Conservation (phyloP, 2,888 invertebrate genomes). For the Chydorus sphaericus region DNA sequence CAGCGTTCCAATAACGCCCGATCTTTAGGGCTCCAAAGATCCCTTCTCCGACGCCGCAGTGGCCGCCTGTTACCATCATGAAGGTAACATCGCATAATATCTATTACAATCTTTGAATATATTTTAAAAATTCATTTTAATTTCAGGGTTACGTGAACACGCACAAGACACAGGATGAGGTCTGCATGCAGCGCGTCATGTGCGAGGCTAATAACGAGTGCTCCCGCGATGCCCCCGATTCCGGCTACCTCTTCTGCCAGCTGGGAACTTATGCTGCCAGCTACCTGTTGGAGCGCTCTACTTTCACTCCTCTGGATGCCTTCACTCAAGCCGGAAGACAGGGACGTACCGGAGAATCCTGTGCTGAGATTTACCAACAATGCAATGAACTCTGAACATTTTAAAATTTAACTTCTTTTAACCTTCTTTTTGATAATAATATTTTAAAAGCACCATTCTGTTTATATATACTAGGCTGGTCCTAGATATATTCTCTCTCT, state of each 20-base stretch:
- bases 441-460: no score
- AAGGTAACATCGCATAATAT: conserved; percentile 36
- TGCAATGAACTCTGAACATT: conserved; percentile 53
- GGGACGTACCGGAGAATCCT: conserved; percentile 73
- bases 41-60: conserved; percentile 79
- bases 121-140: conserved; percentile 1
- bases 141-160: conserved; percentile 62
- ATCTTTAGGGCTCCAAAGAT: conserved; percentile 69
- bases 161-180: conserved; percentile 53
- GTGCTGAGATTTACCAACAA: conserved; percentile 65
- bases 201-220: conserved; percentile 84
- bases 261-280: conserved; percentile 83
- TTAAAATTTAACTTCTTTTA: no score
- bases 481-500: no score
- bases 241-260: conserved; percentile 70
- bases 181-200: conserved; percentile 70
- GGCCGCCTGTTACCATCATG: conserved; percentile 71
- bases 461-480: no score
- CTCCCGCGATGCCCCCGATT: conserved; percentile 54
- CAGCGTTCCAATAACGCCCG: conserved; percentile 74
- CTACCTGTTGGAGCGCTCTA: conserved; percentile 61
- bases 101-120: neutral
- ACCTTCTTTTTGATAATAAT: no score
- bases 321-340: conserved; percentile 72
- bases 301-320: conserved; percentile 51